Base-by-base conservation (phyloP, 2,888 invertebrate species). In the Torymus tubicola region DNA sequence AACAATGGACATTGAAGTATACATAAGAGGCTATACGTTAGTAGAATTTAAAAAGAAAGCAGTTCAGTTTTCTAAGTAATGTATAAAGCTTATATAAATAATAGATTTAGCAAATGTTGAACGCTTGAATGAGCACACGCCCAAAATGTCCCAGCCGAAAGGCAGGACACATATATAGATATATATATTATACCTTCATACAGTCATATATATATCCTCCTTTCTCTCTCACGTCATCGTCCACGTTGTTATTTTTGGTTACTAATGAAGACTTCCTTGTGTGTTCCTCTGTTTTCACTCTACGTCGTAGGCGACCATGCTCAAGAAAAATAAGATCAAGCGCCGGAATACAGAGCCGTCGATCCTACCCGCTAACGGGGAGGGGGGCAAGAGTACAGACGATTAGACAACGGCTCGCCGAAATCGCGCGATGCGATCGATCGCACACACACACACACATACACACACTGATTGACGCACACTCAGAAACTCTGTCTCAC, bases 261-360 rank as follows among this genome's bases (percentile, higher is more conserved):
- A 79, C 80, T 80, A 75, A 82, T 82, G 42, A 75, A 69, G 72
- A 71, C 75, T 80, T 80, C 68, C 78, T 82, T 82, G 74, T 81
- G 53, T 90, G 86, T 90, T 90, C 88, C 88, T 90, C 86, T 90
- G 89, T 91, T 90, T n/a, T n/a, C 88, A 89, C 89, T 89, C 88
- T 31, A 5, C 31, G 31, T 31, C 31, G 31, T 94, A 99, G 99
- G 99, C 99, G 92, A 99, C 99, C 93, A 99, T 99, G 99, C 94
- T 99, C 95, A 99, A 99, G 96, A 99, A 99, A 96, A 96, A 96
- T 93, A 99, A 99, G 95, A 98, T 98, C 94, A 98, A 97, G 93
- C 95, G 98, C 92, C 96, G 97, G 88, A 96, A 96, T 91, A 96
- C 96, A 87, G 96, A 96, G 92, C 95, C 95, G 89, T 94, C 94